phyloP scores from a whole-genome alignment of 1,140 invertebrate species.

The Akabosia matsudoensis region DNA sequence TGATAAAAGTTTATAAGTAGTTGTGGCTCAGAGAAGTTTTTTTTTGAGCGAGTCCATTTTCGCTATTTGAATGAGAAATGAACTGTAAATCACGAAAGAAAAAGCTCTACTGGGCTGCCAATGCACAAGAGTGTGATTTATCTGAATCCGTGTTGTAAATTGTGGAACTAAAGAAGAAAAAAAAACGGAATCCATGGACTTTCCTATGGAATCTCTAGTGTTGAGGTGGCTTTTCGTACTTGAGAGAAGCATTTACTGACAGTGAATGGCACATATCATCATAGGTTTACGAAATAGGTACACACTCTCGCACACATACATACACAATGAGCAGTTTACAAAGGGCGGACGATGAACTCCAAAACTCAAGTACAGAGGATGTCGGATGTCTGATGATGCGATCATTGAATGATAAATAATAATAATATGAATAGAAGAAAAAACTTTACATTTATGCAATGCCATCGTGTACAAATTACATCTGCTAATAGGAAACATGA shows the following conservation, averaged over 20 bases:
- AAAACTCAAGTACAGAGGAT: slow-evolving; percentile 6
- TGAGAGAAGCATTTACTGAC: not conserved
- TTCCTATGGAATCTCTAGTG: not conserved
- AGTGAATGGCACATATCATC: not conserved
- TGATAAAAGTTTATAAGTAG: not conserved
- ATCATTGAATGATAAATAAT: slow-evolving; percentile 8
- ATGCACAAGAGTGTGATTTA: no score
- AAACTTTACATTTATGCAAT: not conserved
- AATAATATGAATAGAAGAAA: not conserved
- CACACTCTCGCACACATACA: not conserved
- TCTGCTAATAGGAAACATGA: not conserved
- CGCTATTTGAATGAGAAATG: not conserved
- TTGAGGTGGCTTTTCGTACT: not conserved
- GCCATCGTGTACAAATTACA: not conserved
- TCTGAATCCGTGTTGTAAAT: no score
- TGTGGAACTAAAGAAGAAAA: not conserved
- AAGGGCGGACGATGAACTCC: slow-evolving; percentile 19
- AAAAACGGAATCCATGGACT: not conserved
- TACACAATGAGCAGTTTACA: not conserved
- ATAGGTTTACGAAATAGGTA: not conserved
- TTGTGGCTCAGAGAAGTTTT: not conserved
- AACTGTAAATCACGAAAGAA: no score
- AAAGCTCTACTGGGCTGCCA: no score
- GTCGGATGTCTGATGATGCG: slow-evolving; percentile 10
- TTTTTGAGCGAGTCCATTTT: not conserved